These are phyloP conservation scores for Butorides virescens DNA, from an alignment of 2,113 vertebrate genomes.

Conservation along the genomic window DNA sequence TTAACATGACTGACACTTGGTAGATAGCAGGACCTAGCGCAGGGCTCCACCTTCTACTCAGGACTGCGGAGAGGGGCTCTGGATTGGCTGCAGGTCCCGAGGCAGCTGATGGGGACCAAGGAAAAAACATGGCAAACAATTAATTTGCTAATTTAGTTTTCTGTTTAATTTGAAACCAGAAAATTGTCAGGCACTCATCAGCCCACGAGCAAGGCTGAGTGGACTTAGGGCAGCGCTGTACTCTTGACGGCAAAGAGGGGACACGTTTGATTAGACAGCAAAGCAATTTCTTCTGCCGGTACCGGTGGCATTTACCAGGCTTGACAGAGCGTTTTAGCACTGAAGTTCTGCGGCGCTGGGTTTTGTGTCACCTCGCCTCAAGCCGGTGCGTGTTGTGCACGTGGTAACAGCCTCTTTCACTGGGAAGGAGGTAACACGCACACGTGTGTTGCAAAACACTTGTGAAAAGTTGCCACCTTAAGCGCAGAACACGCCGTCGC, in stretches of 20 bases:
- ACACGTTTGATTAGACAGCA: neutral
- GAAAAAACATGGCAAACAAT: conserved; percentile 88
- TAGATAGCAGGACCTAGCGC: conserved; percentile 66
- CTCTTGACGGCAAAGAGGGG: conserved; percentile 10
- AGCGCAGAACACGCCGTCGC: fast-evolving
- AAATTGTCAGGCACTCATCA: conserved; percentile 83
- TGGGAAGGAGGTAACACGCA: fast-evolving
- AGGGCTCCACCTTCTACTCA: conserved; percentile 68
- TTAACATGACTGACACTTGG: conserved; percentile 92
- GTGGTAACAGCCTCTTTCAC: neutral
- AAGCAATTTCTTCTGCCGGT: neutral
- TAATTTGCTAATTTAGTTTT: conserved; percentile 92
- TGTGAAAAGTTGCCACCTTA: neutral
- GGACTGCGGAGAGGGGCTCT: conserved; percentile 29
- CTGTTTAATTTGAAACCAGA: conserved; percentile 92
- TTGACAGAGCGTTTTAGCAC: neutral
- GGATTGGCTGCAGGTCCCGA: conserved; percentile 72
- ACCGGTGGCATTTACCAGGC: neutral
- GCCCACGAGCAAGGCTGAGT: conserved; percentile 44
- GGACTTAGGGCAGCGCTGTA: conserved; percentile 14
- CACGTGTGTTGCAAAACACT: neutral
- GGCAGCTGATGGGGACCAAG: conserved; percentile 82
- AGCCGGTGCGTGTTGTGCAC: fast-evolving
- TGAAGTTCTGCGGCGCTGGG: fast-evolving
- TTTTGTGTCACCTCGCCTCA: neutral